These are phyloP conservation scores for Troglohyphantes excavatus DNA, from an alignment of 2,888 invertebrate genomes.

Conservation along the genomic window DNA sequence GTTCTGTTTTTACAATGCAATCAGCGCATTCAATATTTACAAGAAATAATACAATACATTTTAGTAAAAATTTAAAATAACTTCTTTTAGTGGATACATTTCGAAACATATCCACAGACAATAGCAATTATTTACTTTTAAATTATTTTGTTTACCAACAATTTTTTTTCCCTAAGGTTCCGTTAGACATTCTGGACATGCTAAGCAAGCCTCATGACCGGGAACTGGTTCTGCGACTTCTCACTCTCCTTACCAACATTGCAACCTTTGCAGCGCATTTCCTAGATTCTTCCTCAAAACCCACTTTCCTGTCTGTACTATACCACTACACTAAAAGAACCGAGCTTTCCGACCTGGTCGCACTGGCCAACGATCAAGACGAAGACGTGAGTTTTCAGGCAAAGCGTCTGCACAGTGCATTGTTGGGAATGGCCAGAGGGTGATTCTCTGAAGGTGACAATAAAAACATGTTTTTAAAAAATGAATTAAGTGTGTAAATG, in stretches of 20 bases:
- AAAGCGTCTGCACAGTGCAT: slow-evolving; percentile 62
- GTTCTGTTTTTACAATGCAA: too few species aligned
- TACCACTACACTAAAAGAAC: slow-evolving; percentile 80
- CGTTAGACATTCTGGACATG: slow-evolving; percentile 83
- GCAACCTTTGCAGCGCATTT: slow-evolving; percentile 83
- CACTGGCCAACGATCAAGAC: slow-evolving; percentile 48
- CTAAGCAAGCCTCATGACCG: slow-evolving; percentile 83
- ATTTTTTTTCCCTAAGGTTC: slow-evolving; percentile 82
- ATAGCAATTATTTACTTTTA: too few species aligned
- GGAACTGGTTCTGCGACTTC: slow-evolving; percentile 84
- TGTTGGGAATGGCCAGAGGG: slow-evolving; percentile 29
- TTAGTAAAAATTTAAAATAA: too few species aligned
- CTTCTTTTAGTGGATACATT: too few species aligned
- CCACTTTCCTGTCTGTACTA: slow-evolving; percentile 85
- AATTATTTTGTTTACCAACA: neutral
- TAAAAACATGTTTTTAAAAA: too few species aligned
- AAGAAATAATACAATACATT: neutral
- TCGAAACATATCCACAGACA: too few species aligned
- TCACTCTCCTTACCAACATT: slow-evolving; percentile 85
- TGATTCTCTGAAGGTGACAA: too few species aligned
- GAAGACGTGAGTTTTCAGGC: slow-evolving; percentile 78
- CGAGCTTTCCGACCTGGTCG: slow-evolving; percentile 50
- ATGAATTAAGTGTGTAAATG: too few species aligned
- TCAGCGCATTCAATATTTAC: too few species aligned
- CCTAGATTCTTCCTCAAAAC: slow-evolving; percentile 41